phyloP scores from a whole-genome alignment of 2,888 invertebrate species.

The Cyrtodaria siliqua region DNA sequence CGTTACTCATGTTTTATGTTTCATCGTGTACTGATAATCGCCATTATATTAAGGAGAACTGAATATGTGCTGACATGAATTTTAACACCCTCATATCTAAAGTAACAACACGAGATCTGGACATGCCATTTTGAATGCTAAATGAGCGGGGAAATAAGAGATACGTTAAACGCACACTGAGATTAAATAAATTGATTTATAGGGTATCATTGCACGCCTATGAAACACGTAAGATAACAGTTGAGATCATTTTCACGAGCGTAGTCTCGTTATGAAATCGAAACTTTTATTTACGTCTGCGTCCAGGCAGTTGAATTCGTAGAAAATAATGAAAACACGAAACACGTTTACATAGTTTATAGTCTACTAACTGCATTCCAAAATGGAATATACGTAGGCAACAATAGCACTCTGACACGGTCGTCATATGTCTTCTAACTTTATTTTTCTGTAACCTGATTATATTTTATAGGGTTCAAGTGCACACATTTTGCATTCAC shows the following conservation, averaged over 20 bases:
- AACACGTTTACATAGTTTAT: no score
- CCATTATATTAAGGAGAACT: slow-evolving; percentile 35
- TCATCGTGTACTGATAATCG: slow-evolving; percentile 22
- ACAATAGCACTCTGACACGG: no score
- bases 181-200: slow-evolving; percentile 53
- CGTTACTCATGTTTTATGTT: no score
- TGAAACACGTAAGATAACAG: slow-evolving; percentile 13
- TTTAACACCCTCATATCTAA: slow-evolving; percentile 51
- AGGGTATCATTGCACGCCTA: slow-evolving; percentile 7
- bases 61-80: slow-evolving; percentile 52
- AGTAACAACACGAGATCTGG: slow-evolving; percentile 26
- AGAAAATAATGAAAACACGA: no score
- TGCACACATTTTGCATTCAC: no score
- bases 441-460: no score
- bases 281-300: slow-evolving; percentile 1
- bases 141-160: slow-evolving; percentile 56
- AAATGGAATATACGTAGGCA: no score
- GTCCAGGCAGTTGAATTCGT: no score
- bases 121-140: slow-evolving; percentile 56
- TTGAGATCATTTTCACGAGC: slow-evolving; percentile 11
- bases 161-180: slow-evolving; percentile 33
- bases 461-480: no score
- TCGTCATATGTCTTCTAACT: no score
- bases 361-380: no score
- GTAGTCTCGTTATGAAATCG: slow-evolving; percentile 5